Evolutionary conservation across 2,797 vertebrate species (phyloP), one percentile per base, ranked within the genome.

Genomic region (Helicolenus hilgendorfi): DNA sequence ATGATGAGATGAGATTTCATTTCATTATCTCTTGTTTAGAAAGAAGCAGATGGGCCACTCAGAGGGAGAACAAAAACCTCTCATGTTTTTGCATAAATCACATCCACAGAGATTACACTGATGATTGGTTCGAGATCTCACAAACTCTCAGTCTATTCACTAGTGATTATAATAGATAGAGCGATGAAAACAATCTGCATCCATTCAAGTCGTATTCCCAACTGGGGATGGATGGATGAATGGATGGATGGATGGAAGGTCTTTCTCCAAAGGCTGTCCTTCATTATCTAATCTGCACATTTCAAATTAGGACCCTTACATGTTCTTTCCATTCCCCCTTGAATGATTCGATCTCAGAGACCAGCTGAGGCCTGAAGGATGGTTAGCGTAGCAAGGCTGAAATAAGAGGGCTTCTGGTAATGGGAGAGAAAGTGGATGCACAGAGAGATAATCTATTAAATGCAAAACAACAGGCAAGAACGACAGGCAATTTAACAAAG

Each of bases 211-310:
- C 4, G 1, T 27, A 67, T 20, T 11, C 65, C 36, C 31, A 14
- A 24, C 14, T 41, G 22, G 35, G 68, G 27, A 26, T 10, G 9
- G 41, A 55, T 33, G 2, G 38, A 82, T 59, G 1, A 27, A 71
- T 60, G 2, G 55, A 65, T 29, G 11, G 71, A 79, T 45, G 2
- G 69, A 76, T 26, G 20, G 33, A 59, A 2, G 73, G 24, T 82
- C 35, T 85, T 83, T 67, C 69, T 87, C 62, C 73, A 81, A n/a
- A 70, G 27, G 62, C 58, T 74, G 64, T 45, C 49, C 24, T 58
- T 67, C 38, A 71, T 86, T 80, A 72, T 87, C 72, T 82, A 76
- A 93, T 88, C 79, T 84, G 67, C 60, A 84, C 77, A 68, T 76
- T 85, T 89, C 27, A 80, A 80, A 81, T 89, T 14, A 89, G 74